phyloP scores from a whole-genome alignment of 2,113 vertebrate species.

The Entosphenus tridentatus region DNA sequence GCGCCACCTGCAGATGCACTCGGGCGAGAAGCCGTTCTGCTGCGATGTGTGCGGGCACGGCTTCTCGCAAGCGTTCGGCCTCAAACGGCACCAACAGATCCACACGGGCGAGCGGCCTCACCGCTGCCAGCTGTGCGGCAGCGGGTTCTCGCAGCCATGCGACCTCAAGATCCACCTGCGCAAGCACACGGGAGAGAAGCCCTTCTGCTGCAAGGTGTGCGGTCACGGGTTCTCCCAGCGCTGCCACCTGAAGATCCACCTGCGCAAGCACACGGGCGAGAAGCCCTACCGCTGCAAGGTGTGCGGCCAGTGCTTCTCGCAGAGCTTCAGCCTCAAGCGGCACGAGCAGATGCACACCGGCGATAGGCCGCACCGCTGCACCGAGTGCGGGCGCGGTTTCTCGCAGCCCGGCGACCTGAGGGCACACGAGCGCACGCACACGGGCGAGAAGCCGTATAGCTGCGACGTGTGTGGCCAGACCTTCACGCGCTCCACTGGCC shows the following conservation, averaged over 20 bases:
- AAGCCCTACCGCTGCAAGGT: background rate
- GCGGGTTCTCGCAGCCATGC: background rate
- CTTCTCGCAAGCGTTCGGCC: background rate
- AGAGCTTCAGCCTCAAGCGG: conserved; percentile 1
- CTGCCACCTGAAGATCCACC: background rate
- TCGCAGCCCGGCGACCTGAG: background rate
- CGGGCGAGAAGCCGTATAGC: too few species aligned
- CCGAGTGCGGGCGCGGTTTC: background rate
- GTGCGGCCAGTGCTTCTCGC: conserved; percentile 1
- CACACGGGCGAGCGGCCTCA: background rate
- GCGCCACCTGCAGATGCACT: background rate
- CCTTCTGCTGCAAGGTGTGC: background rate
- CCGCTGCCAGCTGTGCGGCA: background rate
- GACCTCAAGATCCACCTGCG: background rate
- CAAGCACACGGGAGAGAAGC: background rate
- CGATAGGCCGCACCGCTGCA: conserved; percentile 2
- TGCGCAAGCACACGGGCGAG: background rate
- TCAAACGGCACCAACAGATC: background rate
- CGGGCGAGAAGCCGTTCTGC: background rate
- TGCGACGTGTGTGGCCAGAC: too few species aligned
- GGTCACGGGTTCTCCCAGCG: background rate
- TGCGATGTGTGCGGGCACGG: background rate
- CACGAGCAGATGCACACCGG: background rate
- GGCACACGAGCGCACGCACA: too few species aligned
- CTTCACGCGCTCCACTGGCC: too few species aligned